These are phyloP conservation scores for Furnarius figulus DNA, from an alignment of 2,113 vertebrate genomes.

Conservation along the genomic window DNA sequence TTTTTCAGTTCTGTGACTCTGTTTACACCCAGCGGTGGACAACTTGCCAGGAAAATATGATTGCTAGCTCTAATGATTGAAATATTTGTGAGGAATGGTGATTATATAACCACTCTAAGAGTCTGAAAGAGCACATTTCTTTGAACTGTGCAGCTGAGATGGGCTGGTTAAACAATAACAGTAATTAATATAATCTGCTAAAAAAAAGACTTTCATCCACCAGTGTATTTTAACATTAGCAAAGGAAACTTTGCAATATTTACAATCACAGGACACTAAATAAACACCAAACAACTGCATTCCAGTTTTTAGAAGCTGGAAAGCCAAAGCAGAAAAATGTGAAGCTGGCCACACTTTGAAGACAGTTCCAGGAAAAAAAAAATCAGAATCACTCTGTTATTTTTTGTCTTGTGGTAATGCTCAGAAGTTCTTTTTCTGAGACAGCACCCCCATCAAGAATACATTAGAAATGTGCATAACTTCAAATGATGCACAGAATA, in stretches of 20 bases:
- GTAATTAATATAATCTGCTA: background rate
- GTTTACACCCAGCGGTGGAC: background rate
- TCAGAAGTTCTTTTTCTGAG: background rate
- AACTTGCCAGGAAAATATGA: conserved; percentile 38
- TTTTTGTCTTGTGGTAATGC: background rate
- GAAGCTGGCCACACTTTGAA: background rate
- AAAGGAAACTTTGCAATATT: background rate
- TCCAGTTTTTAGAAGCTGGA: background rate
- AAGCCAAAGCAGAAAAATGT: conserved; percentile 13
- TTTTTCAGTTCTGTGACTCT: conserved; percentile 15
- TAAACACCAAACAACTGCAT: conserved; percentile 2
- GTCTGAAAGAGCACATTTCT: background rate
- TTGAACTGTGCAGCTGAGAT: background rate
- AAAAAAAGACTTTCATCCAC: background rate
- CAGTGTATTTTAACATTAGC: background rate
- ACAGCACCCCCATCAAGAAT: background rate
- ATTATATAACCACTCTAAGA: conserved; percentile 5
- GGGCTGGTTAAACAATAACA: background rate
- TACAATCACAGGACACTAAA: background rate
- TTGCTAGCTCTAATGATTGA: conserved; percentile 15
- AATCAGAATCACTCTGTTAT: background rate
- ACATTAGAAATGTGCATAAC: background rate
- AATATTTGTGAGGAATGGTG: conserved; percentile 35
- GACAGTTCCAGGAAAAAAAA: background rate
- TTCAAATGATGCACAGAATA: background rate